Evolutionary conservation across 2,797 vertebrate genomes (phyloP).

Genomic region (Yasuhikotakia modesta): DNA sequence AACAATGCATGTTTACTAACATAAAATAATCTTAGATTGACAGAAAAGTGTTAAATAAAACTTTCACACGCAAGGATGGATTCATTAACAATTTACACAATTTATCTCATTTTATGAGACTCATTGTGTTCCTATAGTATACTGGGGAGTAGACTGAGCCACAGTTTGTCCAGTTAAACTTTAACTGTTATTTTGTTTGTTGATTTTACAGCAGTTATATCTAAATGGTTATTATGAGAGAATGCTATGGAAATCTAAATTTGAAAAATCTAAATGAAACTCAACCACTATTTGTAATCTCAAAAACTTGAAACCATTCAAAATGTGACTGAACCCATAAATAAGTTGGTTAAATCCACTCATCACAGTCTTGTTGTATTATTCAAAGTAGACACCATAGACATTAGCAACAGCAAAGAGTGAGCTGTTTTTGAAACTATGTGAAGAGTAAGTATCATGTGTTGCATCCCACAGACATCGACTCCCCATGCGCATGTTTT

Average conservation of each 20-base stretch:
- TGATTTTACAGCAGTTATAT: conserved; percentile 1
- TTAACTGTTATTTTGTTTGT: neutral
- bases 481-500: conserved; percentile 85
- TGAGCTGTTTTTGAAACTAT: conserved; percentile 83
- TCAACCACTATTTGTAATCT: neutral
- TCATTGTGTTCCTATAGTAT: neutral
- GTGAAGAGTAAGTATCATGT: conserved; percentile 80
- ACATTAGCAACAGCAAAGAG: conserved; percentile 86
- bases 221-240: neutral
- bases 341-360: neutral
- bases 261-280: neutral
- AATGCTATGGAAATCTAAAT: neutral
- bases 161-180: neutral
- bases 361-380: conserved; percentile 40
- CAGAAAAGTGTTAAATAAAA: too few species aligned
- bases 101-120: neutral
- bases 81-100: too few species aligned
- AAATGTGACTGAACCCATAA: neutral
- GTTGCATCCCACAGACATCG: conserved; percentile 87
- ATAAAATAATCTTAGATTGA: too few species aligned
- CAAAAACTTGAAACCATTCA: neutral
- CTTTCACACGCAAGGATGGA: too few species aligned
- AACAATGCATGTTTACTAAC: too few species aligned
- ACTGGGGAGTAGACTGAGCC: neutral
- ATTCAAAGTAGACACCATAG: conserved; percentile 86